phyloP scores from a whole-genome alignment of 2,888 invertebrate species.

The Agrochola lychnidis region DNA sequence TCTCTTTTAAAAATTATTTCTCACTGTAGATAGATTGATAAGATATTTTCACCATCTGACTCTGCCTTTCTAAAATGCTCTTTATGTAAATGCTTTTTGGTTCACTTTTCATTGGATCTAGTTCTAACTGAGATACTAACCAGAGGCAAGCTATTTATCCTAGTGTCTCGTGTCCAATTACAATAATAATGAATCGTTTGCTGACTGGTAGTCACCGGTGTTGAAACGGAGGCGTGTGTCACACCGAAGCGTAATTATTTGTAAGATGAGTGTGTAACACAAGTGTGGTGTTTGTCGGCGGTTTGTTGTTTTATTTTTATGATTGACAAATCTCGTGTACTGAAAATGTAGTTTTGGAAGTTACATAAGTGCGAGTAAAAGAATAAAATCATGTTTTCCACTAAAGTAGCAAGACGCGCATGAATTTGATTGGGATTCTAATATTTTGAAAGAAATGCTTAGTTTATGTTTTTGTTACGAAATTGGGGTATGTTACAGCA shows the following conservation, averaged over 20 bases:
- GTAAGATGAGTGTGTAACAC: conserved; percentile 42
- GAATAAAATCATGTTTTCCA: neutral
- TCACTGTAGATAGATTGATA: conserved; percentile 70
- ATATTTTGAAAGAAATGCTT: neutral
- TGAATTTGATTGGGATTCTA: neutral
- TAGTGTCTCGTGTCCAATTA: conserved; percentile 83
- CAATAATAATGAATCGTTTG: conserved; percentile 82
- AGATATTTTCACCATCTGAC: conserved; percentile 66
- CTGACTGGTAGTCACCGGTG: conserved; percentile 73
- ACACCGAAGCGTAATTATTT: conserved; percentile 67
- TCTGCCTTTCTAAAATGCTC: conserved; percentile 53
- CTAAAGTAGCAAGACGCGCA: neutral
- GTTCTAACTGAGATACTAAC: conserved; percentile 70
- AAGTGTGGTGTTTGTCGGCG: conserved; percentile 14
- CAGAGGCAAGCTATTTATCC: conserved; percentile 79
- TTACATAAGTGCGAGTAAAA: neutral
- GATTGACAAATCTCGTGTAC: neutral
- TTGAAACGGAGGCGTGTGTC: conserved; percentile 72
- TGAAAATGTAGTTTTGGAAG: neutral
- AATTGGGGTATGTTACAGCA: neutral
- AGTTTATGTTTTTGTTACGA: neutral
- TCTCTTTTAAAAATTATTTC: conserved; percentile 68
- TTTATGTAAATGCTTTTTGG: conserved; percentile 58
- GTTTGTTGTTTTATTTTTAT: conserved; percentile 1
- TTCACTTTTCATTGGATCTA: conserved; percentile 58